These are phyloP conservation scores for Botia almorhae DNA, from an alignment of 2,797 vertebrate species.

Conservation along the genomic window DNA sequence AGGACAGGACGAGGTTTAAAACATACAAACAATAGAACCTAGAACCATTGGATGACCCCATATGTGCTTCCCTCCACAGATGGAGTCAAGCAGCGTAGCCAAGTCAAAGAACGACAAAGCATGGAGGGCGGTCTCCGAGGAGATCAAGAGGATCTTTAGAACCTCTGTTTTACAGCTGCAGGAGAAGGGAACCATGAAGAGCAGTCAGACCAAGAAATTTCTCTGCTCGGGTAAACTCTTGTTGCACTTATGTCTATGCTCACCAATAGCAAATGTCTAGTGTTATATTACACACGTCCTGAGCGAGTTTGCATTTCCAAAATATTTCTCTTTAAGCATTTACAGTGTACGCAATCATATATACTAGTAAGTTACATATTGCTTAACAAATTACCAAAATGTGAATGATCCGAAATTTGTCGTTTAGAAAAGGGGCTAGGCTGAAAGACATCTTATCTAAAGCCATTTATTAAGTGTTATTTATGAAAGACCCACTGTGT, in stretches of 20 bases:
- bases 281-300: not conserved
- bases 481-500: not conserved
- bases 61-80: conserved; percentile 72
- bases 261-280: conserved; percentile 1
- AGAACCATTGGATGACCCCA: conserved; percentile 14
- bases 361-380: not conserved
- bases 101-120: conserved; percentile 87
- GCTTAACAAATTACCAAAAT: not conserved
- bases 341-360: not conserved
- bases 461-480: not conserved
- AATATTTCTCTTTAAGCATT: not conserved
- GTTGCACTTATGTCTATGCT: conserved; percentile 1
- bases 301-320: not conserved
- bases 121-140: conserved; percentile 93
- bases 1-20: not conserved
- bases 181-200: conserved; percentile 95
- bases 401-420: not conserved
- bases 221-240: conserved; percentile 90
- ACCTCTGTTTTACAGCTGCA: conserved; percentile 90
- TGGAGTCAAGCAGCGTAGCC: conserved; percentile 85
- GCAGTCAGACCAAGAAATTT: conserved; percentile 91
- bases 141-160: conserved; percentile 95
- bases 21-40: conserved; percentile 7
- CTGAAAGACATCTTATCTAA: not conserved
- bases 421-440: not conserved